Percentiles rank a stretch among this genome's conserved stretches.
These are phyloP conservation scores for Julus scanicus DNA, from an alignment of 2,888 invertebrate genomes.

Conservation along the genomic window DNA sequence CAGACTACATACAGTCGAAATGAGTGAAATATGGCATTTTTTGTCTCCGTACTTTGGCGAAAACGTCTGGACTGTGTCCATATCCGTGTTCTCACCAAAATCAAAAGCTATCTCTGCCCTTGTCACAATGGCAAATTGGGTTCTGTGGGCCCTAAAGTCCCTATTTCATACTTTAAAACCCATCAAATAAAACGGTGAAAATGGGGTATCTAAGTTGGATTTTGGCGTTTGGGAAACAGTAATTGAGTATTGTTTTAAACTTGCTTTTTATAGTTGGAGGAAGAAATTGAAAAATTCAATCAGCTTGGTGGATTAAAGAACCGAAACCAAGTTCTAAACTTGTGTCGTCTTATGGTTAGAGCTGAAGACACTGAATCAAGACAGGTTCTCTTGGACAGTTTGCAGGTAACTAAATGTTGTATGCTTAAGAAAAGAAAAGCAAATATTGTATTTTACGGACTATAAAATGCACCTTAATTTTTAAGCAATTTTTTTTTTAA, in stretches of 20 bases:
- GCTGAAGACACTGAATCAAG: conserved; percentile 82
- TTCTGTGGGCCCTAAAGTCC: too few species aligned
- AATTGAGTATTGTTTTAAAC: not conserved
- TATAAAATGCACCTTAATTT: too few species aligned
- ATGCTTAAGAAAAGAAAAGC: not conserved
- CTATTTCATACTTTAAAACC: too few species aligned
- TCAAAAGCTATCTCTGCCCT: not conserved
- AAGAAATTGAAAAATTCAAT: conserved; percentile 84
- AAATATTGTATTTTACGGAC: not conserved
- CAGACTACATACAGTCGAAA: not conserved
- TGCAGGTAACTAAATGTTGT: conserved; percentile 71
- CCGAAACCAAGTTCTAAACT: conserved; percentile 86
- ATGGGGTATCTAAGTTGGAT: too few species aligned
- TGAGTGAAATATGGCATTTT: conserved; percentile 23
- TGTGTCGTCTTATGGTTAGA: conserved; percentile 92
- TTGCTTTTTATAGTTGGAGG: conserved; percentile 75
- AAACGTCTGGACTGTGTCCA: too few species aligned
- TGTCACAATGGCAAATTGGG: not conserved
- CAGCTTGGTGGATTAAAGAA: conserved; percentile 83
- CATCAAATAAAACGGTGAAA: too few species aligned
- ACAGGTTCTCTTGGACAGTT: conserved; percentile 77
- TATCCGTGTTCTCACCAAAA: not conserved
- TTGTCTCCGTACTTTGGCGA: not conserved
- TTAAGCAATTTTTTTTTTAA: too few species aligned
- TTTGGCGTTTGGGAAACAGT: too few species aligned